Evolutionary conservation across 2,113 vertebrate genomes (phyloP), one percentile per base, ranked within the genome.

Genomic region (Burhinus oedicnemus): DNA sequence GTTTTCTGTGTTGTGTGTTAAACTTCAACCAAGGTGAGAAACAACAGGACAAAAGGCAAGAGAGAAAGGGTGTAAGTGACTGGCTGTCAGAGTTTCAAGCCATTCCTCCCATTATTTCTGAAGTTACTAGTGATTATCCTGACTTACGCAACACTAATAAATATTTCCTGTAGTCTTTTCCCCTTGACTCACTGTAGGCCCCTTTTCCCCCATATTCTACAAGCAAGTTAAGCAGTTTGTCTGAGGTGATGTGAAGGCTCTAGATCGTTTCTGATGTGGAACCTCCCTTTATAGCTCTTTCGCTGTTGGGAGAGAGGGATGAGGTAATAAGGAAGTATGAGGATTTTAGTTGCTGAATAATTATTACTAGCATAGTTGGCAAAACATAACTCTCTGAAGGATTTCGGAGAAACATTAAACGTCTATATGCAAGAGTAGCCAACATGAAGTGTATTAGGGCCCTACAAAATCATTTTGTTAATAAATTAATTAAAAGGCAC

Each of bases 291-390:
- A 80, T 36, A 64, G 55, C 44, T 83, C 65, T 80, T 60, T 64
- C 36, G 15, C 7, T 83, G 9, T 8, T 61, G 49, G 23, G 62
- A 92, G n/a, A 83, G 44, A 79, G 18, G 20, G 7, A 42, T 60
- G 26, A 55, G 10, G 16, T 77, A 86, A 77, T 74, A 92, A 86
- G 34, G 15, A 92, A 79, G 18, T 55, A 32, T 32, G 44, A 88
- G 71, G 21, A 80, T 60, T 94, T 93, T 85, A 92, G 87, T 79
- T 82, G 47, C 66, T 65, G 66, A 85, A 68, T 72, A 93, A 76
- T 90, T 92, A 85, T 79, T 88, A 40, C 57, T 72, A 69, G 20
- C n/a, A 47, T 49, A 80, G 30, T 13, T 77, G 40, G 45, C 60
- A 93, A 95, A 95, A 58, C 1, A 36, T 44, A 95, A 44, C 16